These are phyloP conservation scores for Koerneria pararmatus DNA, from an alignment of 2,888 invertebrate species.

Conservation along the genomic window DNA sequence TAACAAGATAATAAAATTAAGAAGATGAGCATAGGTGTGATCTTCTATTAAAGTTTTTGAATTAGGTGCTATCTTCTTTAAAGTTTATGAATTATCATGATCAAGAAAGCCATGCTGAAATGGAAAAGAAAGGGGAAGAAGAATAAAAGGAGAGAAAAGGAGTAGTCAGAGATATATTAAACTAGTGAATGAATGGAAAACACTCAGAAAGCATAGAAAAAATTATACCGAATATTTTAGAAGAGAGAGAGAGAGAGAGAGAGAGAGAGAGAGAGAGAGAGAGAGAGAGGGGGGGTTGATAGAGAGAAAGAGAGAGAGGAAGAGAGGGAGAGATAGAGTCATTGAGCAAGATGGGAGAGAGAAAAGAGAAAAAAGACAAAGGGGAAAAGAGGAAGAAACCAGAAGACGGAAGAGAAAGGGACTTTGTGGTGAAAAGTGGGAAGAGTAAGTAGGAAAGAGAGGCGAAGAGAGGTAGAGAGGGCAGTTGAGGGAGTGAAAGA, in stretches of 20 bases:
- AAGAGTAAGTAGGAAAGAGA: not conserved
- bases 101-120: too few relatives aligned
- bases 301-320: conserved; percentile 1
- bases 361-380: not conserved
- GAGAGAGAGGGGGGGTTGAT: not conserved
- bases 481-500: too few relatives aligned
- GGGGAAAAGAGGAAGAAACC: not conserved
- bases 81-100: too few relatives aligned
- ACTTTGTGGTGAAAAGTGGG: not conserved
- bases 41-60: too few relatives aligned
- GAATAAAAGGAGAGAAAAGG: not conserved
- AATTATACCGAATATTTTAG: not conserved
- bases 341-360: not conserved
- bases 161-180: not conserved
- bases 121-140: too few relatives aligned
- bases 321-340: not conserved
- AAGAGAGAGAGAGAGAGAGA: not conserved
- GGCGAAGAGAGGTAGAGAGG: conserved; percentile 3
- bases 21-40: too few relatives aligned
- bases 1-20: too few relatives aligned
- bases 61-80: too few relatives aligned
- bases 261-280: conserved; percentile 4
- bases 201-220: not conserved
- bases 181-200: not conserved
- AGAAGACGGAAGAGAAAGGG: not conserved